phyloP scores from a whole-genome alignment of 2,797 vertebrate genomes.

The Podarcis lilfordi region DNA sequence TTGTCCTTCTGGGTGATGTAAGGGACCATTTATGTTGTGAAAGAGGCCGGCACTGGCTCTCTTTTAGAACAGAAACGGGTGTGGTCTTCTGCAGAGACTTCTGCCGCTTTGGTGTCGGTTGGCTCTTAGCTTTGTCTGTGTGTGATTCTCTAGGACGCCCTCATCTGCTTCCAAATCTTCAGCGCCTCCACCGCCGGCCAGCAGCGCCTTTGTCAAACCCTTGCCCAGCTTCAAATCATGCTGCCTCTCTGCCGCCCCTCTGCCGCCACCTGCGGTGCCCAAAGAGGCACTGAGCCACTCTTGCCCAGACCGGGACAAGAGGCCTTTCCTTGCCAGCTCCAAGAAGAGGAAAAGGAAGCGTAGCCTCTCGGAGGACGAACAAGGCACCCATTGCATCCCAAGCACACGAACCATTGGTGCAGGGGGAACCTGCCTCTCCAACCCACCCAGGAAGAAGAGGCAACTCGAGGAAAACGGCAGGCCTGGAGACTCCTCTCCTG shows the following conservation, averaged over 20 bases:
- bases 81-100: neutral
- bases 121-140: neutral
- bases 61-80: neutral
- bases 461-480: neutral
- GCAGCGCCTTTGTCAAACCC: neutral
- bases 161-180: conserved; percentile 31
- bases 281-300: conserved; percentile 13
- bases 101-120: neutral
- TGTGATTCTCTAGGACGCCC: conserved; percentile 30
- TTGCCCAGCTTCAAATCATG: conserved; percentile 12
- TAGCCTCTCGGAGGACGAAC: rapidly evolving
- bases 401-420: neutral
- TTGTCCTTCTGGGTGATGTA: neutral
- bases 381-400: rapidly evolving
- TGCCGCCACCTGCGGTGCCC: conserved; percentile 42
- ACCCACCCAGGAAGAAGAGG: conserved; percentile 51
- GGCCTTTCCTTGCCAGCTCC: conserved; percentile 6
- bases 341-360: conserved; percentile 61
- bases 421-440: neutral
- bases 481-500: rapidly evolving
- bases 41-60: neutral
- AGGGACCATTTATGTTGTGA: neutral
- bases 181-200: neutral
- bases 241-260: conserved; percentile 6
- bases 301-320: conserved; percentile 6